These are phyloP conservation scores for Eulithis prunata DNA, from an alignment of 2,888 invertebrate species.

Conservation along the genomic window DNA sequence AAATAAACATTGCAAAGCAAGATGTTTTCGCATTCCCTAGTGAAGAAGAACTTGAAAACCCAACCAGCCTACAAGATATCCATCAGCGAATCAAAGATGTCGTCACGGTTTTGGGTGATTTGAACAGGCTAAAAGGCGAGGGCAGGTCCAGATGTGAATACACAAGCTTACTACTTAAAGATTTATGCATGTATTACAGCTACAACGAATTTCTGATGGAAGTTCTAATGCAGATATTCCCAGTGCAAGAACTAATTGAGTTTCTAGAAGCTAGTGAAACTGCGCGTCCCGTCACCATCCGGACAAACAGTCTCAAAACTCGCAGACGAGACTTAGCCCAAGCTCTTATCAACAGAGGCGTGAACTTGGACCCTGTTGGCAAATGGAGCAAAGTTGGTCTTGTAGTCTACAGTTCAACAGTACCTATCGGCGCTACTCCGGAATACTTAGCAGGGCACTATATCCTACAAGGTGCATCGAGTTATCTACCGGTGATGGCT, in stretches of 20 bases:
- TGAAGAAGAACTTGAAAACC: slow-evolving; percentile 89
- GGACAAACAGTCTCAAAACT: slow-evolving; percentile 97
- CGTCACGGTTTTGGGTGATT: slow-evolving; percentile 91
- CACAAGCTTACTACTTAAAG: slow-evolving; percentile 89
- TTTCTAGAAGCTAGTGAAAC: slow-evolving; percentile 98
- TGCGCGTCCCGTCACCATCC: slow-evolving; percentile 96
- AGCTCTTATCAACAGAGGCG: slow-evolving; percentile 97
- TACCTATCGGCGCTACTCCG: slow-evolving; percentile 98
- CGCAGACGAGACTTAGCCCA: slow-evolving; percentile 96
- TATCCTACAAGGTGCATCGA: slow-evolving; percentile 98
- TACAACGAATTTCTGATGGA: slow-evolving; percentile 98
- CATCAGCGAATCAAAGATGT: slow-evolving; percentile 96
- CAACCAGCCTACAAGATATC: slow-evolving; percentile 91
- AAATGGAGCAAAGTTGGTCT: slow-evolving; percentile 99
- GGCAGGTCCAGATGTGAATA: slow-evolving; percentile 92
- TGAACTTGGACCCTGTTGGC: slow-evolving; percentile 98
- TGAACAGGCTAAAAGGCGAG: slow-evolving; percentile 87
- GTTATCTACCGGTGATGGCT: slow-evolving; percentile 98
- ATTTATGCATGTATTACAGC: slow-evolving; percentile 97
- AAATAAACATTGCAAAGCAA: slow-evolving; percentile 90
- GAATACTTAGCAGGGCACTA: slow-evolving; percentile 99
- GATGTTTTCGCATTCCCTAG: slow-evolving; percentile 92
- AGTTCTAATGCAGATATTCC: slow-evolving; percentile 95
- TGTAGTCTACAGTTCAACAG: slow-evolving; percentile 97
- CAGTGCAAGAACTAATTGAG: slow-evolving; percentile 93